Evolutionary conservation across 2,797 vertebrate species (phyloP).

Genomic region (Spinibarbus caldwelli): DNA sequence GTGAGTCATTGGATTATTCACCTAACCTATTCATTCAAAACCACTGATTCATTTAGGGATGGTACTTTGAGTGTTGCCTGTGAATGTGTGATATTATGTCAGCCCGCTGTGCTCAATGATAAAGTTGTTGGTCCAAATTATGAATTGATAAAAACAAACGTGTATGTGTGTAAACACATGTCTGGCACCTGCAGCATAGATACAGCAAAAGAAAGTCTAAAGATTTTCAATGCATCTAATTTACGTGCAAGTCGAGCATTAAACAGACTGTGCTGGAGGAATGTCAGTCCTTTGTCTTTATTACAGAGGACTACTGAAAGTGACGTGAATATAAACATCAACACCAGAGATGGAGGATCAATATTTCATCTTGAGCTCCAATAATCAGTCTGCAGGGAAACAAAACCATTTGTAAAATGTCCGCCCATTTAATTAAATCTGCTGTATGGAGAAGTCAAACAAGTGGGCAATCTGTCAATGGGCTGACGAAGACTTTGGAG

Average conservation of each 20-base stretch:
- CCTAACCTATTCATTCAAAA: neutral
- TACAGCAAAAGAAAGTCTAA: neutral
- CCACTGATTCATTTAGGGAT: neutral
- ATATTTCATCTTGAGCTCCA: conserved; percentile 79
- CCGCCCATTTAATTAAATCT: conserved; percentile 84
- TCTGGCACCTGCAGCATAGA: neutral
- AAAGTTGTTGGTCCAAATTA: neutral
- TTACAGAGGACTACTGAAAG: conserved; percentile 56
- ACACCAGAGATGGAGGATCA: conserved; percentile 66
- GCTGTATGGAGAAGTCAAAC: conserved; percentile 66
- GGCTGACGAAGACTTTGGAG: conserved; percentile 67
- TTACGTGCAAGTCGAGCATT: neutral
- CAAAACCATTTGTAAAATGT: conserved; percentile 76
- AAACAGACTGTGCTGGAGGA: conserved; percentile 14
- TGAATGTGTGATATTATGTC: neutral
- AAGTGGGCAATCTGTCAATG: conserved; percentile 72
- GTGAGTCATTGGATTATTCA: neutral
- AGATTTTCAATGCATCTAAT: neutral
- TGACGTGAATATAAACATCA: conserved; percentile 68
- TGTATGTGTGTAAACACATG: neutral
- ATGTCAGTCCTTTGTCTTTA: conserved; percentile 31
- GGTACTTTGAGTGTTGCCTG: neutral
- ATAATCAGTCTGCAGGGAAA: conserved; percentile 74
- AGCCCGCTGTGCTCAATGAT: no score
- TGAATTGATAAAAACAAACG: neutral